These are phyloP conservation scores for Anseranas semipalmata DNA, from an alignment of 2,113 vertebrate genomes.

Conservation along the genomic window DNA sequence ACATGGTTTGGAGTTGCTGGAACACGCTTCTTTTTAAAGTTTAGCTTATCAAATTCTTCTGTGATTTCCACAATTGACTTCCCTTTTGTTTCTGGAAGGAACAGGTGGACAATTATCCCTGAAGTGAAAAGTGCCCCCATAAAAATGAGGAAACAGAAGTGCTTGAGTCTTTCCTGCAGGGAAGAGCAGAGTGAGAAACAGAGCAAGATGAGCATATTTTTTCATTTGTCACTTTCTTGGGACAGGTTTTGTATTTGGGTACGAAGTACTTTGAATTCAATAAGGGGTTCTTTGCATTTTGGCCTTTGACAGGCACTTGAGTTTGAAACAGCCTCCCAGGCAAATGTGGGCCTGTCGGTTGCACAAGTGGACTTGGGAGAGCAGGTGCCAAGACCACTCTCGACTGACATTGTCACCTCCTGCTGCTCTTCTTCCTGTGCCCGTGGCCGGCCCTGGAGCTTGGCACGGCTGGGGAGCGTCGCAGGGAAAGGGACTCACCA, in stretches of 20 bases:
- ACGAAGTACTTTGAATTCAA: neutral
- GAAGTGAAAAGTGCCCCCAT: slow-evolving; percentile 77
- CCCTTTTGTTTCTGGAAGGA: slow-evolving; percentile 90
- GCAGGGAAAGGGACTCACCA: slow-evolving; percentile 58
- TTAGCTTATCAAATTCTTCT: slow-evolving; percentile 84
- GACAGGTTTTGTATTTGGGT: neutral
- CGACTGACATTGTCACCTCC: neutral
- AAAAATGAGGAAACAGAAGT: slow-evolving; percentile 88
- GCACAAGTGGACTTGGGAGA: no score
- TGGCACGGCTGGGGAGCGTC: neutral
- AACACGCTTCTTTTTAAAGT: slow-evolving; percentile 72
- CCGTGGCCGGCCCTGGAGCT: accelerated
- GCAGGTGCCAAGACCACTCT: neutral
- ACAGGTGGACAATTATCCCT: slow-evolving; percentile 73
- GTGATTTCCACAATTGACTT: slow-evolving; percentile 85
- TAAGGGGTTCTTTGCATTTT: neutral
- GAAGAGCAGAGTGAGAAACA: slow-evolving; percentile 7
- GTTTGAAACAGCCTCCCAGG: neutral
- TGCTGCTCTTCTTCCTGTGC: neutral
- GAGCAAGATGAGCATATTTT: neutral
- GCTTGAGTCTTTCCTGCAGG: slow-evolving; percentile 79
- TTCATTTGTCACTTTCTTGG: neutral
- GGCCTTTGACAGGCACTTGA: neutral
- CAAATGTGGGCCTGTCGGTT: neutral
- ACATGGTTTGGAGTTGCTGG: neutral